Evolutionary conservation across 1,140 invertebrate genomes (phyloP), one percentile per base, ranked within the genome.

Genomic region (Drosophila persimilis): DNA sequence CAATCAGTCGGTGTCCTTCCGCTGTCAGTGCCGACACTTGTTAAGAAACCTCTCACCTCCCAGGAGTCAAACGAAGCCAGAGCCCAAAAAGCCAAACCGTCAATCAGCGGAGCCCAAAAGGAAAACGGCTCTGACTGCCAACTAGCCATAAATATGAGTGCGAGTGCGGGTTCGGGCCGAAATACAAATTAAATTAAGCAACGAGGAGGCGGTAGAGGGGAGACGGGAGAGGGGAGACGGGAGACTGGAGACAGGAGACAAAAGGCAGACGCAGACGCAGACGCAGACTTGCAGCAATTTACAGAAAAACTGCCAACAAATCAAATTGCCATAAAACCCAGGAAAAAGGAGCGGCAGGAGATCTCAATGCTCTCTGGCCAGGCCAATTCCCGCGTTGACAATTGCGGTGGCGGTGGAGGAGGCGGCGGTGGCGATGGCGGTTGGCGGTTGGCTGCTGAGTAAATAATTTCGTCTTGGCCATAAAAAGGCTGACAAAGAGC

Each of bases 391-490:
- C 81, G 74, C 53, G 74, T 81, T 86, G 73, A 88, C 81, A 86
- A 86, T 86, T 86, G 81, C 77, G 58, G 63, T 58, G 63, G 59
- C 13, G 20, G 57, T 11, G 31, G 24, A 9, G 20, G 57, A 11
- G 31, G 24, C 7, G 7, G 29, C 7, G 29, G 29, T 31, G 29
- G 44, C 31, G 24, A 31, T 26, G 29, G 46, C 43, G 24, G 24
- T 15, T 15, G 29, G 44, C 17, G 17, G 17, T 15, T 15, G 41
- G 24, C 64, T 62, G 50, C 65, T 73, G 80, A 86, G 83, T 86
- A 88, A 86, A 86, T 86, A 86, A 88, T 86, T 86, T 86, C 60
- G 83, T 77, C 83, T 86, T 76, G 74, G 79, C 83, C 81, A 72
- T 85, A 86, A 81, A 81, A 77, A 64, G 72, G 73, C 80, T 70